These are phyloP conservation scores for Rutilus rutilus DNA, from an alignment of 2,113 vertebrate genomes.

Conservation along the genomic window DNA sequence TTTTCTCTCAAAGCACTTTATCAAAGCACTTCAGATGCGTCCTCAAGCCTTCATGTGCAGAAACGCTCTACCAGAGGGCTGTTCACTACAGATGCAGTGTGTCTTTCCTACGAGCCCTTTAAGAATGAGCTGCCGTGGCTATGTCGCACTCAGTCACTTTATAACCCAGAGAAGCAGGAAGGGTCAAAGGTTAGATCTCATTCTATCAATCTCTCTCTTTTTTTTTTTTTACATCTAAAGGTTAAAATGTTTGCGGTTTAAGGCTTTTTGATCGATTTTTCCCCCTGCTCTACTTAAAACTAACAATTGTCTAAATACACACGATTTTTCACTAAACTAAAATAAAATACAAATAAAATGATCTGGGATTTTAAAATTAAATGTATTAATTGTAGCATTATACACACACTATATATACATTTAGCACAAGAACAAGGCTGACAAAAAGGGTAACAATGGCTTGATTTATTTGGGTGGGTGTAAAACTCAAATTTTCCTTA, in stretches of 20 bases:
- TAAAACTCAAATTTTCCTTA: not conserved
- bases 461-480: too few species aligned
- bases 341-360: not conserved
- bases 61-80: constrained; percentile 23
- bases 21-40: constrained; percentile 61
- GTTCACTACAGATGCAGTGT: constrained; percentile 18
- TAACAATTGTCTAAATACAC: not conserved
- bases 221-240: not conserved
- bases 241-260: not conserved
- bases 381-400: too few species aligned
- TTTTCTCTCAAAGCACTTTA: constrained; percentile 66
- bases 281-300: not conserved
- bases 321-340: not conserved
- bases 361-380: too few species aligned
- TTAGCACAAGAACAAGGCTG: too few species aligned
- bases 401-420: not conserved
- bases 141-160: constrained; percentile 1
- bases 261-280: not conserved
- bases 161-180: constrained; percentile 19
- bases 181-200: constrained; percentile 22
- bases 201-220: not conserved
- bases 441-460: too few species aligned
- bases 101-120: constrained; percentile 24
- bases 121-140: not conserved
- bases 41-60: constrained; percentile 29